phyloP scores from a whole-genome alignment of 1,140 invertebrate genomes.

The Euwallacea similis region DNA sequence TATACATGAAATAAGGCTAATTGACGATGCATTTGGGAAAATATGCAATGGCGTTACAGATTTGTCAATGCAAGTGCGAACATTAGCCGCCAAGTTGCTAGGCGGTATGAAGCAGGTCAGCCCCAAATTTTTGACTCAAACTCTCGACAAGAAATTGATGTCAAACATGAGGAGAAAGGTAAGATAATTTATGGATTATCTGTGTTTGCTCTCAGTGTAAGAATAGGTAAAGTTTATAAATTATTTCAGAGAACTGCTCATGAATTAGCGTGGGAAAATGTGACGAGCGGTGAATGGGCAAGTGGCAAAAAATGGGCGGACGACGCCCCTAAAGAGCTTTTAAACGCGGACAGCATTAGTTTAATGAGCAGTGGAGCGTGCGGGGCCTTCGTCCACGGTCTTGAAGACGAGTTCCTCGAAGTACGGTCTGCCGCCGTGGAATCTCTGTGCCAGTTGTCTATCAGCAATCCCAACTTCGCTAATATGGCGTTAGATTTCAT shows the following conservation, averaged over 20 bases:
- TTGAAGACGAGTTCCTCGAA: conserved; percentile 98
- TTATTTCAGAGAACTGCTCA: conserved; percentile 69
- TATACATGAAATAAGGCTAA: conserved; percentile 78
- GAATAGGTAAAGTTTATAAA: neutral
- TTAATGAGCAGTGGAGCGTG: conserved; percentile 92
- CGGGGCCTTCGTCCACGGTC: conserved; percentile 96
- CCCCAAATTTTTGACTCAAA: conserved; percentile 89
- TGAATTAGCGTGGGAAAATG: conserved; percentile 78
- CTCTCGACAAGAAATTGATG: conserved; percentile 98
- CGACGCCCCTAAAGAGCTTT: conserved; percentile 77
- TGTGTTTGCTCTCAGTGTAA: neutral
- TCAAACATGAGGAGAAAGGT: conserved; percentile 81
- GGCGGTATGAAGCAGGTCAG: conserved; percentile 88
- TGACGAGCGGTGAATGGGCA: conserved; percentile 85
- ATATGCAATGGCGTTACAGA: conserved; percentile 94
- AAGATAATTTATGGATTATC: conserved; percentile 1
- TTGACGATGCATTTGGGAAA: conserved; percentile 96
- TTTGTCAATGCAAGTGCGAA: conserved; percentile 82
- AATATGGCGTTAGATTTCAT: conserved; percentile 89
- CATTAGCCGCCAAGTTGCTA: conserved; percentile 76
- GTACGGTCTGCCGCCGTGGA: conserved; percentile 93
- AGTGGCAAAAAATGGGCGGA: conserved; percentile 90
- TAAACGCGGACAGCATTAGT: conserved; percentile 77
- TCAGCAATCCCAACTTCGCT: conserved; percentile 84
- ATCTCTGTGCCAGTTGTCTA: conserved; percentile 87